Evolutionary conservation across 2,797 vertebrate species (phyloP).

Genomic region (Rhadinocentrus ornatus): DNA sequence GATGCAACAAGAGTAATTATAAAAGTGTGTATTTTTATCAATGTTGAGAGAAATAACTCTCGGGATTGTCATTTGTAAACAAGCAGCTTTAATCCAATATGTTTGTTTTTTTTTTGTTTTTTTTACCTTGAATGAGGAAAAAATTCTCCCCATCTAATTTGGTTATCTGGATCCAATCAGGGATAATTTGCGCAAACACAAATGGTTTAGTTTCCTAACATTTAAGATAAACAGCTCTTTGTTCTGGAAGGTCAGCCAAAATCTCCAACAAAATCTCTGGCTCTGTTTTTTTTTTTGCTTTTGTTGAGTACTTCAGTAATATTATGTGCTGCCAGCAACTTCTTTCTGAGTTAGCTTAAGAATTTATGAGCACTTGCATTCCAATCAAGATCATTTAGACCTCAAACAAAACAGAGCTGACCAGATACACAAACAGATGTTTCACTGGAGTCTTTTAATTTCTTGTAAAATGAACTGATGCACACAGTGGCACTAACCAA

Average conservation of each 20-base stretch:
- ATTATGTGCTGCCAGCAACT: slow-evolving; percentile 42
- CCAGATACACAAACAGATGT: slow-evolving; percentile 27
- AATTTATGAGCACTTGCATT: slow-evolving; percentile 49
- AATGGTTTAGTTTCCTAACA: slow-evolving; percentile 72
- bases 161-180: slow-evolving; percentile 75
- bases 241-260: slow-evolving; percentile 62
- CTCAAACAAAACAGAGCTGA: slow-evolving; percentile 46
- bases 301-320: slow-evolving; percentile 34
- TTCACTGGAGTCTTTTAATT: slow-evolving; percentile 22
- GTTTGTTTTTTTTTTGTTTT: no score
- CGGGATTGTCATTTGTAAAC: no score
- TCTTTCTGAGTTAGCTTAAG: slow-evolving; percentile 54
- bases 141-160: slow-evolving; percentile 67
- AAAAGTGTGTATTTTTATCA: slow-evolving; percentile 31
- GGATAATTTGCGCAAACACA: slow-evolving; percentile 74
- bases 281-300: slow-evolving; percentile 2
- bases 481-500: neutral
- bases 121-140: slow-evolving; percentile 37
- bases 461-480: slow-evolving; percentile 28
- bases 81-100: no score
- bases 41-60: no score
- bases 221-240: slow-evolving; percentile 73
- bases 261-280: slow-evolving; percentile 23
- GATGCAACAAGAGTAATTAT: slow-evolving; percentile 1
- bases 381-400: slow-evolving; percentile 53